Conservation (phyloP, 2,797 vertebrate genomes). For the Picus viridis region DNA sequence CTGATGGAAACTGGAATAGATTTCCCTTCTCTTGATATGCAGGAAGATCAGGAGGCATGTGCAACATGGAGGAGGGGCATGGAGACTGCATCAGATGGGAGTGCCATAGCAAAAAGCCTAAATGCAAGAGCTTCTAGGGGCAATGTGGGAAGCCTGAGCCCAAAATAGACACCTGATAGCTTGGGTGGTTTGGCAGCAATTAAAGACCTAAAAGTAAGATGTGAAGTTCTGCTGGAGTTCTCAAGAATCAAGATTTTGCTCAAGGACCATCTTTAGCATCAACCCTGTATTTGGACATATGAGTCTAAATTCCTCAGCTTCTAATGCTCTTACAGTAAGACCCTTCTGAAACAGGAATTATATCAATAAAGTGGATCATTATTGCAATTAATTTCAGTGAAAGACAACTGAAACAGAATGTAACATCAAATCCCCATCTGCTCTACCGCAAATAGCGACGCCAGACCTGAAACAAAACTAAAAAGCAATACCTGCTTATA, state of each 20-base stretch:
- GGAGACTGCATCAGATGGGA: not conserved
- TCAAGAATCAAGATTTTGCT: constrained; percentile 2
- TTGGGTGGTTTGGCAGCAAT: not conserved
- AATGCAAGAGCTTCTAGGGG: not conserved
- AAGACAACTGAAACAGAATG: constrained; percentile 55
- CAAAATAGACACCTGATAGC: not conserved
- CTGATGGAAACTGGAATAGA: constrained; percentile 21
- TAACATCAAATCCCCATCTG: constrained; percentile 56
- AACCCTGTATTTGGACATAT: not conserved
- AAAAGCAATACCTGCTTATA: constrained; percentile 31
- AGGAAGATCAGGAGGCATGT: not conserved
- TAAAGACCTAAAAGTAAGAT: not conserved
- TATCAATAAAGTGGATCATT: constrained; percentile 60
- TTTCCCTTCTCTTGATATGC: constrained; percentile 10
- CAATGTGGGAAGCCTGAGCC: not conserved
- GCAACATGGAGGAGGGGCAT: not conserved
- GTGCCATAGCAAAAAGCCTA: not conserved
- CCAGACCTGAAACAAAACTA: not conserved
- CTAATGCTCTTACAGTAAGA: constrained; percentile 38
- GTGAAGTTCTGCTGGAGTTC: not conserved
- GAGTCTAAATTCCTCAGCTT: constrained; percentile 16
- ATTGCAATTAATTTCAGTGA: constrained; percentile 57
- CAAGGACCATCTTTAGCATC: not conserved
- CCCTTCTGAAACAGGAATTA: constrained; percentile 33
- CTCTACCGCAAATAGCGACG: not conserved